Evolutionary conservation across 2,113 vertebrate genomes (phyloP), one percentile per base, ranked within the genome.

Genomic region (Toxostoma redivivum): DNA sequence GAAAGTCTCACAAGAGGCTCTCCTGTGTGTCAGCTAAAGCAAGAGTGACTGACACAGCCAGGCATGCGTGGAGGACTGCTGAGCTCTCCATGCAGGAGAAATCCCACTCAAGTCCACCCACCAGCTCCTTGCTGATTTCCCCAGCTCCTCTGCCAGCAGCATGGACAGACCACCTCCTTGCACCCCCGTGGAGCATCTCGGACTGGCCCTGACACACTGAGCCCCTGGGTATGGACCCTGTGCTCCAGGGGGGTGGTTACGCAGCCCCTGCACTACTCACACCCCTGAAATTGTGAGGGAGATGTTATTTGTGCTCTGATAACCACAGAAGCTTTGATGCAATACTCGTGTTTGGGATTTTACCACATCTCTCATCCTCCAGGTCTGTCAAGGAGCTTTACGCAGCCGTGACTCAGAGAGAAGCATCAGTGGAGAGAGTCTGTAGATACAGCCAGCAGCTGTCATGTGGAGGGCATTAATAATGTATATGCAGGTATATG

Each of bases 281-380:
- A 0, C 53, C 66, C 37, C 58, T 5, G 0, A 73, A 70, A 77
- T 3, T 44, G 57, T 21, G 69, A 86, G 50, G 65, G 77, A 93
- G 73, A 76, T 50, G 69, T 83, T 88, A 64, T 17, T 88, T 84
- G 72, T 12, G 8, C 79, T 91, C 60, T 90, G 92, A 66, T 86
- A 79, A 72, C 48, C 45, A 30, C 77, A 54, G 50, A 69, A 57
- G 64, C 81, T 72, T 90, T 89, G 94, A 93, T 88, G 92, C 72
- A 67, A 73, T 79, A 73, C 92, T 88, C 37, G 5, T 93, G 90
- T 82, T 90, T 58, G 86, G 81, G 94, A 78, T 96, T 96, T 93
- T 86, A 95, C 87, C 94, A 88, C 25, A 3, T 80, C 88, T 92
- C 76, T 86, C 72, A 92, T 90, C 62, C 91, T 84, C 73, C 94